Conservation (phyloP, 2,113 vertebrate genomes). For the Epinephelus lanceolatus region DNA sequence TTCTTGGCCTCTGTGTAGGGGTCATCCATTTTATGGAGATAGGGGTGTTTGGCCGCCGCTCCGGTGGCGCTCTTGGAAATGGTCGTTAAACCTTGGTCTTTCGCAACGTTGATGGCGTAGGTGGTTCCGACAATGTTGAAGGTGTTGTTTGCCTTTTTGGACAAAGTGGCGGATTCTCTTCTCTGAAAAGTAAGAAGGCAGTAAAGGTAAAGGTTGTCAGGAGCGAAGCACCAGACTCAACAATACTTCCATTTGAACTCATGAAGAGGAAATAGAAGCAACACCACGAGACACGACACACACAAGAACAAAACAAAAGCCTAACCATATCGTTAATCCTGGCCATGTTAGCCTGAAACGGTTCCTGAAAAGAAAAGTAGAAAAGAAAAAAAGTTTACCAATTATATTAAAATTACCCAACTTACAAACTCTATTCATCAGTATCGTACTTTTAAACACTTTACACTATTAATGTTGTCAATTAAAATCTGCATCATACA, state of each 20-base stretch:
- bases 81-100: conserved; percentile 93
- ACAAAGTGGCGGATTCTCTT: conserved; percentile 91
- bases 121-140: conserved; percentile 99
- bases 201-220: conserved; percentile 71
- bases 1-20: conserved; percentile 93
- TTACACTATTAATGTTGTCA: conserved; percentile 55
- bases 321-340: conserved; percentile 86
- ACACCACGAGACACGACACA: conserved; percentile 85
- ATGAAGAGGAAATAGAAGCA: conserved; percentile 86
- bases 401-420: conserved; percentile 81
- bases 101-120: conserved; percentile 93
- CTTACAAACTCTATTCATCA: conserved; percentile 79
- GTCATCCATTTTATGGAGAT: conserved; percentile 87
- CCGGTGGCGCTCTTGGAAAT: conserved; percentile 92
- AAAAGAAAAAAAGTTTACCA: conserved; percentile 85
- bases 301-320: conserved; percentile 85
- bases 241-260: conserved; percentile 86
- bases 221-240: conserved; percentile 68
- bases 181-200: conserved; percentile 87
- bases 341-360: conserved; percentile 86
- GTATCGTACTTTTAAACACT: conserved; percentile 66
- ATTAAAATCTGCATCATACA: conserved; percentile 72
- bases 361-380: conserved; percentile 86
- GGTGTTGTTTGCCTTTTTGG: conserved; percentile 97
- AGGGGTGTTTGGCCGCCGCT: conserved; percentile 80